Base-by-base conservation (phyloP, 1,140 invertebrate genomes). In the Chymomyza costata region DNA sequence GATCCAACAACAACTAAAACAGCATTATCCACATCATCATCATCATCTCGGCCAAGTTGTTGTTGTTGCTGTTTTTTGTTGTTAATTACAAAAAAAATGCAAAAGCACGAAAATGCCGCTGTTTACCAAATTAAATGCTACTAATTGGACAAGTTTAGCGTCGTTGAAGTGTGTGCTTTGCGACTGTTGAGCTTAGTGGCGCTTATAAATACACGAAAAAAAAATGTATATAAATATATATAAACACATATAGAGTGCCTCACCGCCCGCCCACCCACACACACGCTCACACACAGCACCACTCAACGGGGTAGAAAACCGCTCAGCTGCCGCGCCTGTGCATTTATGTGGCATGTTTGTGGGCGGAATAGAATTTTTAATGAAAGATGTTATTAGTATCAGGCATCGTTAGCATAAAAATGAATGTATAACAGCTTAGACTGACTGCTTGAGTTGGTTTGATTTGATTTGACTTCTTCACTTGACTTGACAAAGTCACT, bases 111-210 rank as follows among this genome's bases (percentile, higher is more conserved):
- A 80, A 80, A 80, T 71, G 73, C 73, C 68, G 71, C 71, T 80
- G 71, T 78, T 78, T 78, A 78, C 71, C 71, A 78, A 78, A 78
- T 78, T 78, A 78, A 78, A 78, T 71, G 71, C 71, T 78, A 80
- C 71, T 78, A 78, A 78, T 78, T 78, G 71, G 71, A 78, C 73
- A 73, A 78, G 71, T 71, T 78, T 78, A 78, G 71, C 71, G 71
- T 52, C 58, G 71, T 73, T 76, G 71, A 63, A 76, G 71, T 78
- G 62, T 66, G 68, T 70, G 54, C 57, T 66, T 46, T 56, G 58
- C 52, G 58, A 61, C 52, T 61, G 58, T 61, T 56, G 58, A 61
- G 58, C 46, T 56, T 25, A 25, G 21, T 25, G 21, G 21, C 21
- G 21, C 21, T 25, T 25, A 25, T 25, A 25, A 25, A 25, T 25